These are phyloP conservation scores for Amphipyra berbera DNA, from an alignment of 2,888 invertebrate species.

Conservation along the genomic window DNA sequence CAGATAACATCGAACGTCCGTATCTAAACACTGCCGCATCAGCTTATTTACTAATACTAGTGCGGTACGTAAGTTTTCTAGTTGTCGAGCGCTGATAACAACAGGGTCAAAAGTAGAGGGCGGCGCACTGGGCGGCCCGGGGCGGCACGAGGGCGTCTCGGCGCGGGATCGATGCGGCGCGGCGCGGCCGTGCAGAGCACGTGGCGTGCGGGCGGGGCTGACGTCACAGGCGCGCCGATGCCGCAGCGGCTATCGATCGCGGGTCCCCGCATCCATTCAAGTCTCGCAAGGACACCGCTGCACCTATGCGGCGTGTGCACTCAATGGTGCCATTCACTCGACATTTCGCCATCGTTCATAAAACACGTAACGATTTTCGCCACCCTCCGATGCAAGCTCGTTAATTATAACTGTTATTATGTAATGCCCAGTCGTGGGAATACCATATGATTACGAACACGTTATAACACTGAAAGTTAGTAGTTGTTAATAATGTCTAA, in stretches of 20 bases:
- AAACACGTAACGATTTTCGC: conserved; percentile 28
- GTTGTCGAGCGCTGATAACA: conserved; percentile 19
- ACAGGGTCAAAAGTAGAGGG: conserved; percentile 18
- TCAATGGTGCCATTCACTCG: conserved; percentile 64
- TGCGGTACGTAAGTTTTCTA: conserved; percentile 4
- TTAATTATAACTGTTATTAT: conserved; percentile 26
- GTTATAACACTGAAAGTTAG: conserved; percentile 1
- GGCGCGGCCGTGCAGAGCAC: conserved; percentile 56
- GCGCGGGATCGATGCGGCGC: conserved; percentile 67
- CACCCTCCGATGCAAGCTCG: neutral
- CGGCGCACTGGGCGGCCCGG: conserved; percentile 28
- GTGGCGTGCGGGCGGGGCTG: conserved; percentile 54
- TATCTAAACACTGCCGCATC: conserved; percentile 8
- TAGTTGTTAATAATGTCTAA: conserved; percentile 13
- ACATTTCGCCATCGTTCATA: conserved; percentile 35
- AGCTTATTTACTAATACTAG: conserved; percentile 18
- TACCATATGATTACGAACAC: conserved; percentile 7
- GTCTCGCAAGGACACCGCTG: conserved; percentile 60
- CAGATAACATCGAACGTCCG: neutral
- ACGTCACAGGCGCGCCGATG: conserved; percentile 72
- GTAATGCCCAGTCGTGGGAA: conserved; percentile 20
- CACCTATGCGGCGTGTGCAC: conserved; percentile 52
- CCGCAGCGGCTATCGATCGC: conserved; percentile 60
- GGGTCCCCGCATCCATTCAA: conserved; percentile 62
- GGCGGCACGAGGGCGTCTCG: conserved; percentile 38